Evolutionary conservation across 2,113 vertebrate genomes (phyloP).

Genomic region (Myotis yumanensis): DNA sequence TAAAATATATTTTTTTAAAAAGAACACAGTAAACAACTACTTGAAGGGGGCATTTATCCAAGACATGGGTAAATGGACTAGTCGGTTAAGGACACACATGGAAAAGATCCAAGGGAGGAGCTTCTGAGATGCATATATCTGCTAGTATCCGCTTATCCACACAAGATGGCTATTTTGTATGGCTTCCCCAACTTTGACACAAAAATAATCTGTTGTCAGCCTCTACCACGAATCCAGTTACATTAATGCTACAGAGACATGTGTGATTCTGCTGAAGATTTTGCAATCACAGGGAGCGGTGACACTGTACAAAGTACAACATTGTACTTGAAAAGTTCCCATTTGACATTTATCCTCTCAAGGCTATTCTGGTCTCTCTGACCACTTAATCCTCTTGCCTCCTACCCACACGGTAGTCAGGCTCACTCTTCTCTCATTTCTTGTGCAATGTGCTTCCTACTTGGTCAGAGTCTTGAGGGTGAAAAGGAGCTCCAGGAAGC

Average conservation of each 20-base stretch:
- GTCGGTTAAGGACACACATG: neutral
- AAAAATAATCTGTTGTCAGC: neutral
- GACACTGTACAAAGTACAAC: neutral
- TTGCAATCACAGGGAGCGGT: neutral
- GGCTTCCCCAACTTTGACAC: neutral
- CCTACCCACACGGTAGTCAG: neutral
- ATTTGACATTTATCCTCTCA: neutral
- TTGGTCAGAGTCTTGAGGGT: neutral
- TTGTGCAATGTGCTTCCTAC: neutral
- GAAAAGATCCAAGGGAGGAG: neutral
- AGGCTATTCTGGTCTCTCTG: neutral
- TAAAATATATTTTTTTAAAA: neutral
- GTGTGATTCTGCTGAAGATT: neutral
- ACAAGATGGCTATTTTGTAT: neutral
- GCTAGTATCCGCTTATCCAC: neutral
- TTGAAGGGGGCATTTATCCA: neutral
- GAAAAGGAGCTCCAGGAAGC: neutral
- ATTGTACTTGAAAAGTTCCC: neutral
- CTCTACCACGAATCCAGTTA: neutral
- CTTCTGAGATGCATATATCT: neutral
- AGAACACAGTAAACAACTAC: neutral
- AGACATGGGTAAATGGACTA: neutral
- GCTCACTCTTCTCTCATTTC: neutral
- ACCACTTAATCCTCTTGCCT: neutral
- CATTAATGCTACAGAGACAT: neutral